A percentile compares a stretch with the other conserved stretches of the same genome.
Conservation (phyloP, 2,113 vertebrate species). For the Cisticola juncidis region DNA sequence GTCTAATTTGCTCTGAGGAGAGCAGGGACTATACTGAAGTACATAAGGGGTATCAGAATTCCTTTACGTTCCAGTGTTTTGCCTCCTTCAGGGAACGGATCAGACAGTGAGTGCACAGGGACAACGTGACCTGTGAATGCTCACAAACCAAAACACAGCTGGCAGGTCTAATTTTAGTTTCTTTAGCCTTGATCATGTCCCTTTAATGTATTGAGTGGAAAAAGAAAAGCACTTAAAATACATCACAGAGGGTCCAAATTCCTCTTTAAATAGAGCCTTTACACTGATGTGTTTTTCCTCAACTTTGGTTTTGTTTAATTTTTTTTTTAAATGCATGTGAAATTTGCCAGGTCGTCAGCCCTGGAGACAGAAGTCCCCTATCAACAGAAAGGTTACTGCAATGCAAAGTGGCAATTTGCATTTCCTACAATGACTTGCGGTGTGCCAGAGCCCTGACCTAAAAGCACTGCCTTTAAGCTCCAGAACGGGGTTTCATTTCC, state of each 20-base stretch:
- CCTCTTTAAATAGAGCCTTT: constrained; percentile 57
- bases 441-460: constrained; percentile 14
- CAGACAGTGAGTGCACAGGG: background rate
- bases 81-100: constrained; percentile 21
- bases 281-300: constrained; percentile 49
- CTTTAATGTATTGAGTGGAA: constrained; percentile 64
- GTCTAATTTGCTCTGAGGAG: background rate
- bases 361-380: background rate
- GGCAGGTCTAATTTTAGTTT: constrained; percentile 70
- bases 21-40: background rate
- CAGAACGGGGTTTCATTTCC: background rate
- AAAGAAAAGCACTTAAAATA: constrained; percentile 55
- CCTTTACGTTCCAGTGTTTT: constrained; percentile 21
- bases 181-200: constrained; percentile 63
- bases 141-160: constrained; percentile 69
- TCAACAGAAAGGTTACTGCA: background rate
- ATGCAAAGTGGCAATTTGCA: background rate
- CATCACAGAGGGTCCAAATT: constrained; percentile 46
- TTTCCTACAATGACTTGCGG: constrained; percentile 16
- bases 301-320: constrained; percentile 52
- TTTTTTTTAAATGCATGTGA: background rate
- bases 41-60: background rate
- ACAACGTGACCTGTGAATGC: constrained; percentile 45
- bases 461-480: background rate
- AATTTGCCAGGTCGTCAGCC: constrained; percentile 16